phyloP scores from a whole-genome alignment of 1,140 invertebrate genomes.

The Euwallacea similis region DNA sequence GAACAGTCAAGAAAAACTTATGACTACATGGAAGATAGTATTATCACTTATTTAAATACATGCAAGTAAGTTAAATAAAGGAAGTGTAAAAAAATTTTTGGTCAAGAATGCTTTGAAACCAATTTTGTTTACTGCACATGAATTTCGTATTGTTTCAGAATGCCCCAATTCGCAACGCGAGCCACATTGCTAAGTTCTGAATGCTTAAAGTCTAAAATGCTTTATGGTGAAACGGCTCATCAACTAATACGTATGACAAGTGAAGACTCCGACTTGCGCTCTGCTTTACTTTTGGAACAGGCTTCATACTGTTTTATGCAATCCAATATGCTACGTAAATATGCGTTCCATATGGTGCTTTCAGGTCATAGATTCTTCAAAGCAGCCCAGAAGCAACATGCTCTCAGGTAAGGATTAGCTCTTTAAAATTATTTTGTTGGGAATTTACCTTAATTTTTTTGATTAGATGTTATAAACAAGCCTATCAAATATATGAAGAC shows the following conservation, averaged over 20 bases:
- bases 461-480: slow-evolving; percentile 79
- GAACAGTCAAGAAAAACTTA: slow-evolving; percentile 74
- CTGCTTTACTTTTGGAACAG: slow-evolving; percentile 91
- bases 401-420: slow-evolving; percentile 62
- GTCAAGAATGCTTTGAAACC: no score
- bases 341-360: slow-evolving; percentile 95
- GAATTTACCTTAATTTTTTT: slow-evolving; percentile 2
- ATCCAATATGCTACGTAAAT: slow-evolving; percentile 84
- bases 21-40: slow-evolving; percentile 93
- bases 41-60: slow-evolving; percentile 83
- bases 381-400: slow-evolving; percentile 87
- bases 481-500: slow-evolving; percentile 82
- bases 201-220: slow-evolving; percentile 73
- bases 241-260: slow-evolving; percentile 93
- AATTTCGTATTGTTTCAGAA: slow-evolving; percentile 58
- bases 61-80: slow-evolving; percentile 74
- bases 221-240: slow-evolving; percentile 87
- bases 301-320: slow-evolving; percentile 90
- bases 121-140: background rate
- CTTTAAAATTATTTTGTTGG: background rate
- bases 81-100: background rate
- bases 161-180: slow-evolving; percentile 87
- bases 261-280: slow-evolving; percentile 89
- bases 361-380: slow-evolving; percentile 92
- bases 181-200: slow-evolving; percentile 87